Percentiles rank a stretch among this genome's conserved stretches.
phyloP scores from a whole-genome alignment of 2,888 invertebrate species.

The Cosmopolites sordidus region DNA sequence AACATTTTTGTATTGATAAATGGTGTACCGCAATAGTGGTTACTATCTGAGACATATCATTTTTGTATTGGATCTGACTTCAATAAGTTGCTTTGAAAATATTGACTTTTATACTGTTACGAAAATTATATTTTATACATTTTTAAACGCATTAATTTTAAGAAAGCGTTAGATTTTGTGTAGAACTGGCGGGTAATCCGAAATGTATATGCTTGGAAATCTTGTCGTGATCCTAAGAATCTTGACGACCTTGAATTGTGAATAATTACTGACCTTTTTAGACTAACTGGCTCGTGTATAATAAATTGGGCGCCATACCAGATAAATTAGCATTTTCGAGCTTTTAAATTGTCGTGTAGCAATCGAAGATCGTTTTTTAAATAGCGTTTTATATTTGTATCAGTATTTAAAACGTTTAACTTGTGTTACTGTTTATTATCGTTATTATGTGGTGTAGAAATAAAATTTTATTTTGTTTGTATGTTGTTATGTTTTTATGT shows the following conservation, averaged over 20 bases:
- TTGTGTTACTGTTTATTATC: no score
- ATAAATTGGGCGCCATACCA: slow-evolving; percentile 22
- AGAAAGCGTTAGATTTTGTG: not conserved
- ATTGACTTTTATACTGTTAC: no score
- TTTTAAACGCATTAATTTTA: not conserved
- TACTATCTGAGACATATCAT: no score
- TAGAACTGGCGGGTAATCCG: not conserved
- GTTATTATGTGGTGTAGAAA: no score
- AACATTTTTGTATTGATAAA: no score
- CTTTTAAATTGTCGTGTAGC: slow-evolving; percentile 8
- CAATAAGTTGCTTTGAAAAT: no score
- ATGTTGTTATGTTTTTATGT: no score
- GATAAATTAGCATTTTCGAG: slow-evolving; percentile 16
- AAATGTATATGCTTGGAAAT: not conserved
- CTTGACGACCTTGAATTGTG: slow-evolving; percentile 24
- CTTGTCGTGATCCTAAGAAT: slow-evolving; percentile 15
- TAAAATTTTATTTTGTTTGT: no score
- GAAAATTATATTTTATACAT: no score
- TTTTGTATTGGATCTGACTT: no score
- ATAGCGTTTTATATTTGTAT: slow-evolving; percentile 7
- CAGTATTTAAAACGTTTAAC: no score
- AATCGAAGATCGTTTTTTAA: slow-evolving; percentile 5
- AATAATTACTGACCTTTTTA: slow-evolving; percentile 23
- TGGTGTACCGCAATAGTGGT: no score
- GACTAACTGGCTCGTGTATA: slow-evolving; percentile 17